Evolutionary conservation across 2,113 vertebrate species (phyloP).

Genomic region (Salvelinus alpinus): DNA sequence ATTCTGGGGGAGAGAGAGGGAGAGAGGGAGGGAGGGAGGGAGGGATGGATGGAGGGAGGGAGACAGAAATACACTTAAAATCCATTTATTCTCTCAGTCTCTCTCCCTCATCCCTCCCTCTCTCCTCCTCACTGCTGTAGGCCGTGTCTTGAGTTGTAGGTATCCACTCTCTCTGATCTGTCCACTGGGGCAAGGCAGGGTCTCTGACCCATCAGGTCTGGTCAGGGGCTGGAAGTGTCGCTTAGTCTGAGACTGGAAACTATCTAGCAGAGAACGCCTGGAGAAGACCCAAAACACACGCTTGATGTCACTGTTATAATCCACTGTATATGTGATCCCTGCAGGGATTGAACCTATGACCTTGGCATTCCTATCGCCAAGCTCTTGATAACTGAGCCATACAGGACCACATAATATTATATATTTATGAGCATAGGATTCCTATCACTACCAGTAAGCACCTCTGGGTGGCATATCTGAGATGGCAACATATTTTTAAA

Average conservation of each 20-base stretch:
- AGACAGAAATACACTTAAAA: neutral
- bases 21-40: too few relatives aligned
- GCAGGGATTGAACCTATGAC: too few relatives aligned
- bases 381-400: too few relatives aligned
- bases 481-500: too few relatives aligned
- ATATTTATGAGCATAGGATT: neutral
- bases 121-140: conserved; percentile 5
- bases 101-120: neutral
- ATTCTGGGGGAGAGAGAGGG: conserved; percentile 10
- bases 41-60: too few relatives aligned
- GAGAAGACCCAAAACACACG: conserved; percentile 20
- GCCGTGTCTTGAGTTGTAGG: conserved; percentile 39
- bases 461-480: neutral
- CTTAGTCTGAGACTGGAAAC: conserved; percentile 52
- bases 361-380: too few relatives aligned
- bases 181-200: conserved; percentile 32
- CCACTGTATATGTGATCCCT: too few relatives aligned
- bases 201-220: neutral
- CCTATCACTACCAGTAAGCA: neutral
- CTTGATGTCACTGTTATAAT: neutral
- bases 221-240: conserved; percentile 38
- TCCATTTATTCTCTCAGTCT: neutral
- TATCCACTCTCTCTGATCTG: conserved; percentile 43
- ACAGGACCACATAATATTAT: neutral
- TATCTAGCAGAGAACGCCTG: conserved; percentile 53